phyloP scores from a whole-genome alignment of 2,797 vertebrate genomes.

The Dendrocincla fuliginosa region DNA sequence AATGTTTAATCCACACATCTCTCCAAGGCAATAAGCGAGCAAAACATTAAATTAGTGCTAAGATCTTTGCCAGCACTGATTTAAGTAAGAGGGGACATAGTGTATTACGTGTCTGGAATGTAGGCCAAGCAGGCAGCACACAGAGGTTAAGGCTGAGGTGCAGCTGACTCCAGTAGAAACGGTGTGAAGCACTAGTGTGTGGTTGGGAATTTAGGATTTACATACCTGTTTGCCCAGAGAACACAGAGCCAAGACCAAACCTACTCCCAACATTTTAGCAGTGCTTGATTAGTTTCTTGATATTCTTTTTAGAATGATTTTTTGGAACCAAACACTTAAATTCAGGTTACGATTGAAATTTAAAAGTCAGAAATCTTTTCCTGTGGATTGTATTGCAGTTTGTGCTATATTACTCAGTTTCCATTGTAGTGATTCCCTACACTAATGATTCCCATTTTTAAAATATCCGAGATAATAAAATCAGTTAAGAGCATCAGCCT shows the following conservation, averaged over 20 bases:
- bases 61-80: conserved; percentile 22
- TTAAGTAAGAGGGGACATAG: not conserved
- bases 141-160: fast-evolving
- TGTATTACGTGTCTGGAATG: conserved; percentile 16
- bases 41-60: conserved; percentile 17
- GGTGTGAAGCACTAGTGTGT: not conserved
- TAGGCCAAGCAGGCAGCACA: conserved; percentile 2
- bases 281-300: not conserved
- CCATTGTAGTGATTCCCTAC: not conserved
- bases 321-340: not conserved
- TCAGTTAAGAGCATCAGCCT: not conserved
- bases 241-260: not conserved
- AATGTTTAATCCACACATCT: conserved; percentile 15
- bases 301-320: not conserved
- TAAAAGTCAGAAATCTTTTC: not conserved
- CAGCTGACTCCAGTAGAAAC: not conserved
- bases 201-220: not conserved
- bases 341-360: not conserved
- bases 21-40: not conserved
- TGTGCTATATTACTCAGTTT: not conserved
- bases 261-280: not conserved
- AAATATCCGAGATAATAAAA: not conserved
- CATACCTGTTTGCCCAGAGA: not conserved
- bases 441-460: not conserved
- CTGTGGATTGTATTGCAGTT: not conserved